Base-by-base conservation (phyloP, 2,888 invertebrate genomes). In the Agriotes lineatus region DNA sequence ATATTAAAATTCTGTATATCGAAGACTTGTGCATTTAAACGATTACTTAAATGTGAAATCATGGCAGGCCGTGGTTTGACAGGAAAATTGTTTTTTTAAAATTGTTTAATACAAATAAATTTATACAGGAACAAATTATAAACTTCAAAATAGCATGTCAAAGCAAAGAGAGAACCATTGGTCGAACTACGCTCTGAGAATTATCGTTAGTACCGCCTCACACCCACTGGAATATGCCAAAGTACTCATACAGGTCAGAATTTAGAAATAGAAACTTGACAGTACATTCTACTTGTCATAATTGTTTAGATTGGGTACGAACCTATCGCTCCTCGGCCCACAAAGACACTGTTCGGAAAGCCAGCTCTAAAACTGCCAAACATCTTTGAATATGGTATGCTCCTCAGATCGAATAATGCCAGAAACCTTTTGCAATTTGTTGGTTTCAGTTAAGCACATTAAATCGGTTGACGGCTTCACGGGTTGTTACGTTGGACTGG, bases 221-320 rank as follows among this genome's bases (percentile, higher is more conserved):
- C 93, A 95, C 83, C 95, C 95, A 2, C 88, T 95, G 79, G 95
- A 95, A 85, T 95, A 95, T 85, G 93, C 94, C 58, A 96, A 95
- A 87, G 90, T 94, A 73, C 87, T 96, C 54, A 94, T 94, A 81
- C 94, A 91, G 87, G 90, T 90, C 84, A 82, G 81, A 68, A 42
- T 42, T 42, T 42, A 1, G 9, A 42, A 14, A 16, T 18, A 16
- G 16, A 5, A 1, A 16, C 16, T 42, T 18, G 37, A 3, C 37
- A 7, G 2, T 18, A 42, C 2, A 16, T 16, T 42, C 22, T 14
- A n/a, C 5, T 16, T 48, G 42, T 22, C 48, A 59, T 67, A 72
- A 75, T 71, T 75, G 84, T 85, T 72, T 82, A 96, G 91, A 89
- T 97, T 78, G 97, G 97, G 9, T 92, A 94, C 86, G 97, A 97